Base-by-base conservation (phyloP, 1,140 invertebrate genomes). In the Penaeus indicus region DNA sequence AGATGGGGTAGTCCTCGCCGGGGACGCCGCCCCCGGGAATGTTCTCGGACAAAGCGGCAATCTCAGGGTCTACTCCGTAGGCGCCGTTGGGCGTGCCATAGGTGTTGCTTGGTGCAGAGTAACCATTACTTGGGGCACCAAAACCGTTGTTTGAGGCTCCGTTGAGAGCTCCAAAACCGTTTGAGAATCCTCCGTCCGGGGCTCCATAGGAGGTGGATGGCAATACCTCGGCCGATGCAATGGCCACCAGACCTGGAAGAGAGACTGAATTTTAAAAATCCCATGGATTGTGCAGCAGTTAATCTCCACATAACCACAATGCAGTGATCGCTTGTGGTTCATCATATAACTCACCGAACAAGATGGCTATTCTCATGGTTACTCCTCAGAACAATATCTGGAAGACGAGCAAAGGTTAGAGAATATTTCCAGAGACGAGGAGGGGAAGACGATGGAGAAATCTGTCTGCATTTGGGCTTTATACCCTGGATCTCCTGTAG, bases 1-100 rank as follows among this genome's bases (percentile, higher is more conserved):
- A 54, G 16, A 54, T 54, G 54, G 54, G 54, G 54, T 54, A 54
- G 54, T 54, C 54, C 54, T 54, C 54, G 16, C 72, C 72, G 42
- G 72, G 72, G 25, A 75, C 72, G n/a, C 72, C 72, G 25, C 72
- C 72, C 27, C 72, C 72, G 16, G 72, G 72, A 21, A 75, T 75
- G 13, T 75, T 75, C 42, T 75, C 72, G 27, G 27, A 3, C 11
- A 75, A 32, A 27, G 72, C 72, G 10, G 72, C 72, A 19, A 75
- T 75, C 72, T 75, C 72, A 38, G 72, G 27, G 42, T 75, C 72
- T 19, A 75, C 72, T 32, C 72, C 72, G 42, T 75, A 75, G 10
- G 22, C 67, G 67, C 67, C 67, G 25, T 72, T 72, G 0, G 67
- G 67, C 4, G 18, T 10, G 18, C 67, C 67, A 32, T 72, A 72